A percentile compares a stretch with the other conserved stretches of the same genome.
Evolutionary conservation across 2,797 vertebrate genomes (phyloP).

Genomic region (Podarcis siculus): DNA sequence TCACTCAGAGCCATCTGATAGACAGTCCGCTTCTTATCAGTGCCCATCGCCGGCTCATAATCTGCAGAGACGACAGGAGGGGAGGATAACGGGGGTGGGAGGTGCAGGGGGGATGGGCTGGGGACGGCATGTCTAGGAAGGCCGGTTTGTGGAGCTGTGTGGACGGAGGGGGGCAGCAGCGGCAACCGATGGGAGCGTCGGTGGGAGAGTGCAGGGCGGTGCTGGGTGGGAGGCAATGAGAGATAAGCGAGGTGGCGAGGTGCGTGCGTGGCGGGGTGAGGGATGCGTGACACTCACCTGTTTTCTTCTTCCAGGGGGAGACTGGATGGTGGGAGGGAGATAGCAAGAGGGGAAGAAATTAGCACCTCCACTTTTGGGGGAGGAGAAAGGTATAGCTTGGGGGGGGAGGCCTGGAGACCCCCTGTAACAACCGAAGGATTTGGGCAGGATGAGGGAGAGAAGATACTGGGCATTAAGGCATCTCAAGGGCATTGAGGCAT

Average conservation of each 20-base stretch:
- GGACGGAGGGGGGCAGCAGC: not conserved
- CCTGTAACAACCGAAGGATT: not conserved
- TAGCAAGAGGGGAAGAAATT: conserved; percentile 68
- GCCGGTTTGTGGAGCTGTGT: not conserved
- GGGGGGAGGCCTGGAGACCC: not conserved
- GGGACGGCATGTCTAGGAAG: conserved; percentile 6
- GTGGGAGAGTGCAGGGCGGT: conserved; percentile 2
- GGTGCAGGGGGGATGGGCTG: not conserved
- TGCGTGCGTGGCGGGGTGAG: conserved; percentile 13
- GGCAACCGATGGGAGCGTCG: not conserved
- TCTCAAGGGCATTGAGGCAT: not conserved
- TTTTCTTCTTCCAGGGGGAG: conserved; percentile 40
- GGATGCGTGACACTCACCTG: conserved; percentile 35
- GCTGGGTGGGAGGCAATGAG: conserved; percentile 5
- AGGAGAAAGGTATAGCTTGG: not conserved
- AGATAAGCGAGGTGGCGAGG: conserved; percentile 17
- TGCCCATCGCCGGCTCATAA: conserved; percentile 87
- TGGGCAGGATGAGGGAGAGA: not conserved
- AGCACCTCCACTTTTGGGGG: conserved; percentile 6
- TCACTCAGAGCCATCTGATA: conserved; percentile 98
- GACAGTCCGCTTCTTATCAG: conserved; percentile 95
- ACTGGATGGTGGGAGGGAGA: conserved; percentile 11
- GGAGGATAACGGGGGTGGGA: conserved; percentile 12
- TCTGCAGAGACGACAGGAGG: conserved; percentile 74
- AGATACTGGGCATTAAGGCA: not conserved